phyloP scores from a whole-genome alignment of 2,888 invertebrate species.

The Chrysotoxum bicinctum region DNA sequence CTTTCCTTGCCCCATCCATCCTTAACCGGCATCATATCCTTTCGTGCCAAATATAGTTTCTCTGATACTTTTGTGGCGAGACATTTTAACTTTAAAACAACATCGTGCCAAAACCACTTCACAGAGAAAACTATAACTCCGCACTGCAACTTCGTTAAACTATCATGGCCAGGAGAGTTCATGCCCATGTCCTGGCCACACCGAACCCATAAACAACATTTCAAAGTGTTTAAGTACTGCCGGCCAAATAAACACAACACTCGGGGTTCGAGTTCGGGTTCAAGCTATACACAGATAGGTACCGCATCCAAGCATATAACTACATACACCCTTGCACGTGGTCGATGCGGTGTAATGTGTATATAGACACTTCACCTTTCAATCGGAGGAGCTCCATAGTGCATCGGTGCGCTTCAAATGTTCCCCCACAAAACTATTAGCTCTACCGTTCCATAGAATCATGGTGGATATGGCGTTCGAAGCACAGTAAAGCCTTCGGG shows the following conservation, averaged over 20 bases:
- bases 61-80: slow-evolving; percentile 23
- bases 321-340: slow-evolving; percentile 16
- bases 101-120: slow-evolving; percentile 27
- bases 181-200: slow-evolving; percentile 7
- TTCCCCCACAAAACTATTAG: slow-evolving; percentile 28
- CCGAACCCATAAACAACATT: slow-evolving; percentile 47
- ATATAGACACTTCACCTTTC: slow-evolving; percentile 54
- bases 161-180: slow-evolving; percentile 21
- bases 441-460: background rate
- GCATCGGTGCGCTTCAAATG: slow-evolving; percentile 23
- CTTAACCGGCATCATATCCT: background rate
- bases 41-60: background rate
- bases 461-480: background rate
- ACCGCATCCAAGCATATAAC: background rate
- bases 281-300: background rate
- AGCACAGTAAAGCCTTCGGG: slow-evolving; percentile 18
- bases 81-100: slow-evolving; percentile 23
- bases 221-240: slow-evolving; percentile 53
- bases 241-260: slow-evolving; percentile 50
- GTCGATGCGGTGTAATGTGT: slow-evolving; percentile 46
- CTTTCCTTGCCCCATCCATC: background rate
- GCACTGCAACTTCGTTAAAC: slow-evolving; percentile 18
- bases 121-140: slow-evolving; percentile 27
- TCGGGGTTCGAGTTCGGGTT: background rate
- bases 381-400: slow-evolving; percentile 19